phyloP scores from a whole-genome alignment of 1,140 invertebrate genomes.

The Ptiloglossa arizonensis region DNA sequence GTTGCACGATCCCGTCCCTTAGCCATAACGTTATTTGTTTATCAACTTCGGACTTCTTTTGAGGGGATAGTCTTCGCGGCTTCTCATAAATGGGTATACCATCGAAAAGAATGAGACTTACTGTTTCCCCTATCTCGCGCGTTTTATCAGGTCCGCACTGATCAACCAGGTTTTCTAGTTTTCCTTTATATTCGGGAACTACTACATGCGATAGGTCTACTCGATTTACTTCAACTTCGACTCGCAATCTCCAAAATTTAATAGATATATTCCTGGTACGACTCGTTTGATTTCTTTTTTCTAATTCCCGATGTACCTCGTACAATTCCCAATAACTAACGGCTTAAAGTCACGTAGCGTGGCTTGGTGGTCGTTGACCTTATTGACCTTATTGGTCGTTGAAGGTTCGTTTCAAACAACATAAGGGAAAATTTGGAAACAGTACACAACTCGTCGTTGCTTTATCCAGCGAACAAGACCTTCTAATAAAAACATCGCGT shows the following conservation, averaged over 20 bases:
- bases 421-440: no score
- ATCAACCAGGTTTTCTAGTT: background rate
- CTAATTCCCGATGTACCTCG: no score
- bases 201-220: background rate
- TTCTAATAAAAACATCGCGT: no score
- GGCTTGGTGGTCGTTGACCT: no score
- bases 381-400: no score
- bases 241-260: background rate
- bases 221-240: background rate
- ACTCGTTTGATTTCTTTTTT: background rate
- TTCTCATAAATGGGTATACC: background rate
- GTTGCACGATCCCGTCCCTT: background rate
- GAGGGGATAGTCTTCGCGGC: background rate
- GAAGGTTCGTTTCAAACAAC: no score
- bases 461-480: no score
- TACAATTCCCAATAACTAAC: no score
- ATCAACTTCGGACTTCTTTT: background rate
- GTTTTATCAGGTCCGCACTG: background rate
- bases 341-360: no score
- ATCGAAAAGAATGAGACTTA: slow-evolving; percentile 5
- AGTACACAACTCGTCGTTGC: no score
- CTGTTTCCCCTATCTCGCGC: background rate
- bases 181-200: no score
- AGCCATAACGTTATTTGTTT: slow-evolving; percentile 8
- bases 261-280: slow-evolving; percentile 10